A percentile compares a stretch with the other conserved stretches of the same genome.
Evolutionary conservation across 2,113 vertebrate species (phyloP).

Genomic region (Condylura cristata): DNA sequence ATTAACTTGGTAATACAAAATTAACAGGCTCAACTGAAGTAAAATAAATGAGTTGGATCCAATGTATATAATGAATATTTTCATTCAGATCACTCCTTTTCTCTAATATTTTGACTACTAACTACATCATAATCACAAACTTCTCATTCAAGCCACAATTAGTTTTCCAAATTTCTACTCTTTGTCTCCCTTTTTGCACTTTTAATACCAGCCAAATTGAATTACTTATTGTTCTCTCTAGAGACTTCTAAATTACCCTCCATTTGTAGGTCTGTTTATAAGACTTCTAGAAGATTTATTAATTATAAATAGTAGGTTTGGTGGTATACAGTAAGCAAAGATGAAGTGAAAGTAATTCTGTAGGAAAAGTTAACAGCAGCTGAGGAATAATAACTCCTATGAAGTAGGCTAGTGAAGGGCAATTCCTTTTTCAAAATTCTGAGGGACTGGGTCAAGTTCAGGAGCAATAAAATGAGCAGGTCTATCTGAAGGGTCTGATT

Average conservation of each 20-base stretch:
- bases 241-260: background rate
- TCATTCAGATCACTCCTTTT: background rate
- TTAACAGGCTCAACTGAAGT: background rate
- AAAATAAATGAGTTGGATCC: slow-evolving; percentile 26
- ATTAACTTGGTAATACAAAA: background rate
- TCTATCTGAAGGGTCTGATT: background rate
- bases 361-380: background rate
- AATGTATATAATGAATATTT: background rate
- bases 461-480: background rate
- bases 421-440: background rate
- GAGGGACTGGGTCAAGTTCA: background rate
- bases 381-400: background rate
- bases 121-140: background rate
- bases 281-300: background rate
- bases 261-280: background rate
- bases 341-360: slow-evolving; percentile 4
- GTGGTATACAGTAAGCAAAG: background rate
- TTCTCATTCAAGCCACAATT: background rate
- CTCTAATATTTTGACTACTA: slow-evolving; percentile 5
- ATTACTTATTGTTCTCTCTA: background rate
- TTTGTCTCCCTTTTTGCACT: background rate
- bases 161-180: background rate
- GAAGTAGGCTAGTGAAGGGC: background rate
- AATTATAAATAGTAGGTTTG: background rate
- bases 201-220: background rate